A percentile compares a stretch with the other conserved stretches of the same genome.
phyloP scores from a whole-genome alignment of 2,797 vertebrate species.

The Dendrocincla tyrannina region DNA sequence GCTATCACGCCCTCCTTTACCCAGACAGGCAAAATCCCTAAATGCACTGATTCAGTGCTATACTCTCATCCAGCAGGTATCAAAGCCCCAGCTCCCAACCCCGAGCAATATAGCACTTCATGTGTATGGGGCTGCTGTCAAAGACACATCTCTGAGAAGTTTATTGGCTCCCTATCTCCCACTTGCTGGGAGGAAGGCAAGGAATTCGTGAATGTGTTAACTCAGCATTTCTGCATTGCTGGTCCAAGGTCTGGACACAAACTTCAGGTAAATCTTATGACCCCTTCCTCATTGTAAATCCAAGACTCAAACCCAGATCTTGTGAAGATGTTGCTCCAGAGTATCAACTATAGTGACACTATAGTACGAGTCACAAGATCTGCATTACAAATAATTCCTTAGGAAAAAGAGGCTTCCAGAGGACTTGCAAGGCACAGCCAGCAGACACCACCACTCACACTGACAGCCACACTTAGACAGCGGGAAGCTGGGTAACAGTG shows the following conservation, averaged over 20 bases:
- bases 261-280: background rate
- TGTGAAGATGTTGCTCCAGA: background rate
- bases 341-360: background rate
- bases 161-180: background rate
- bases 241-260: rapidly evolving
- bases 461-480: background rate
- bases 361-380: rapidly evolving
- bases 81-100: background rate
- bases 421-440: background rate
- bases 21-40: background rate
- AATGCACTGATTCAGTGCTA: background rate
- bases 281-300: background rate
- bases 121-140: background rate
- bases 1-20: background rate
- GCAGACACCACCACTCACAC: background rate
- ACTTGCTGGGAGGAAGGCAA: background rate
- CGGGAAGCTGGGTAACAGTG: background rate
- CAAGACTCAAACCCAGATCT: background rate
- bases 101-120: background rate
- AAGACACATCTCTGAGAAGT: background rate
- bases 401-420: background rate
- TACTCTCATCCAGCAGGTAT: background rate
- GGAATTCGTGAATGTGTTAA: background rate
- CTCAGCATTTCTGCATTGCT: background rate
- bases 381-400: background rate